Evolutionary conservation across 2,888 invertebrate species (phyloP), one percentile per base, ranked within the genome.

Genomic region (Tridacna gigas): DNA sequence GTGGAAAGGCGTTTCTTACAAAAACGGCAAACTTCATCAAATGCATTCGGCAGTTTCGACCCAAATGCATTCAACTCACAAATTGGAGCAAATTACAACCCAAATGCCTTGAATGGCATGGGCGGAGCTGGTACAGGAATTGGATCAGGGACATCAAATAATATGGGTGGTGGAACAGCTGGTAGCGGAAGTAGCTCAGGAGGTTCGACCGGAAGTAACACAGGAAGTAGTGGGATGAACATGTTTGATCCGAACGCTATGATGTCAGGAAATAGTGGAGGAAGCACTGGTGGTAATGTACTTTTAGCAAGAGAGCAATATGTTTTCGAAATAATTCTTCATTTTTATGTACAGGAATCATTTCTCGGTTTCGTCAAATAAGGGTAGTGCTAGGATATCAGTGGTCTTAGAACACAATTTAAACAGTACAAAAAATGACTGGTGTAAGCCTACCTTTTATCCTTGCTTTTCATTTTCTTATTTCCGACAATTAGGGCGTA

Each of bases 221-320:
- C n/a, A 1, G 37, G 45, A 25, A 13, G 48, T 56, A 22, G n/a
- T 13, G 51, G n/a, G 25, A 78, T 75, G 69, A 77, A 73, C 26
- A 78, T 82, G 83, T 85, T 85, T 71, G 85, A 85, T 76, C 85
- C 86, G n/a, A 83, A 79, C 69, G 74, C 84, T 20, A 86, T 83
- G 80, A 84, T 80, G 77, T 66, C 73, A 20, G 80, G 82, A n/a
- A 26, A 20, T 11, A 37, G 63, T 48, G 47, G 47, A 69, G 69
- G 69, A 20, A 45, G 45, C 11, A 69, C 69, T 9, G 69, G 69
- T 7, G 69, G 69, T 69, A 45, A 45, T 37, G 37, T 37, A 37
- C 2, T 7, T 37, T 37, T 7, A 37, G 37, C 37, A 37, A 37
- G 37, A 13, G 25, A 65, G 25, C 65, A 22, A 25, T 25, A 15